phyloP scores from a whole-genome alignment of 2,888 invertebrate species.

The Xylota segnis region DNA sequence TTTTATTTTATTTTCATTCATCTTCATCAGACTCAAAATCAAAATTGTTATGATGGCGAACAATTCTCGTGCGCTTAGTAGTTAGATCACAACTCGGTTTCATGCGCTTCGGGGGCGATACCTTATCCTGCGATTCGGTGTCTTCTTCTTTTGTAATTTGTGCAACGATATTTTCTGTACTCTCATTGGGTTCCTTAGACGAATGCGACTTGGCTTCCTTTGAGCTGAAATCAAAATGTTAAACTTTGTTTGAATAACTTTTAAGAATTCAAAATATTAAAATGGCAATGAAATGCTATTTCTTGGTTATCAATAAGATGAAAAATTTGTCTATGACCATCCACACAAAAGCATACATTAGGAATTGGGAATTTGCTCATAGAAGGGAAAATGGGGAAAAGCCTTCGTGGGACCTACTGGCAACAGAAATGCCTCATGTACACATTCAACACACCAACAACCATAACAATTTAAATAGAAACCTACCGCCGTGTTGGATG shows the following conservation, averaged over 20 bases:
- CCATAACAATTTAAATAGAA: neutral
- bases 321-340: too few species aligned
- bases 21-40: conserved; percentile 40
- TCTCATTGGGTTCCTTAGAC: neutral
- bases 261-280: neutral
- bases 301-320: too few species aligned
- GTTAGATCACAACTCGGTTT: neutral
- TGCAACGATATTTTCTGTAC: neutral
- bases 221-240: neutral
- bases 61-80: conserved; percentile 13
- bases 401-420: too few species aligned
- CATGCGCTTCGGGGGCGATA: neutral
- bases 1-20: conserved; percentile 6
- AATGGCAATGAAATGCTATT: too few species aligned
- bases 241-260: neutral
- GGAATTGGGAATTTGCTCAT: too few species aligned
- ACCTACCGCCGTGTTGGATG: conserved; percentile 15
- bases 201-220: neutral
- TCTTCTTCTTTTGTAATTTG: neutral
- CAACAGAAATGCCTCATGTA: neutral
- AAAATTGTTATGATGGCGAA: conserved; percentile 13
- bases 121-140: neutral
- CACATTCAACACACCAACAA: neutral
- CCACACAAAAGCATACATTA: neutral
- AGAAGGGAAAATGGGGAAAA: neutral